Base-by-base conservation (phyloP, 2,888 invertebrate species). In the Pecten maximus region DNA sequence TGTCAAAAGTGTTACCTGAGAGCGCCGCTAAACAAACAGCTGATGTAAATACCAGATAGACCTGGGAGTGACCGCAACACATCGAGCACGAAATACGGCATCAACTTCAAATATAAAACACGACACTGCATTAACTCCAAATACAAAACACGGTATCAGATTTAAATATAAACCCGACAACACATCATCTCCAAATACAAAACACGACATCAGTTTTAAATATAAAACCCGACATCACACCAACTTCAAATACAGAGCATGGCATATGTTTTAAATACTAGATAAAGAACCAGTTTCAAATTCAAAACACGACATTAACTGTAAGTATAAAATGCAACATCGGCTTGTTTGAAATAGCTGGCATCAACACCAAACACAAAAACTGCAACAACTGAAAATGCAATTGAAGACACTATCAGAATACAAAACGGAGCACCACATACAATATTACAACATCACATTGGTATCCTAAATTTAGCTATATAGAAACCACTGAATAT, bases 21-120 rank as follows among this genome's bases (percentile, higher is more conserved):
- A 0, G 94, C 91, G 10, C 94, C 94, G 88, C 94, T 94, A 88
- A 94, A 94, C 48, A 95, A 91, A 40, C 93, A 93, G 28, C 94
- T 93, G 40, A 94, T 90, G 87, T 93, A 94, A 0, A 95, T 88
- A 1, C 95, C 95, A 15, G 94, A 92, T 15, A 94, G 88, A 12
- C 94, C 94, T 0, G 94, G 94, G 15, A 93, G 90, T 40, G 91
- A 90, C 23, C 89, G 89, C 12, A 94, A 88, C 15, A 93, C 93
- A 40, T 93, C 92, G 91, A 94, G 92, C 54, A 94, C 94, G 90
- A 94, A 94, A 87, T 93, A 94, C 16, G 93, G 93, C 87, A 93
- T 90, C 16, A 93, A 88, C 93, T 91, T 87, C 19, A 74, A 35
- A 28, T 74, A n/a, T 2, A 35, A 74, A 28, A 28, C 8, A 74